Conservation (phyloP, 2,113 vertebrate genomes). For the Emydura subglobosa region DNA sequence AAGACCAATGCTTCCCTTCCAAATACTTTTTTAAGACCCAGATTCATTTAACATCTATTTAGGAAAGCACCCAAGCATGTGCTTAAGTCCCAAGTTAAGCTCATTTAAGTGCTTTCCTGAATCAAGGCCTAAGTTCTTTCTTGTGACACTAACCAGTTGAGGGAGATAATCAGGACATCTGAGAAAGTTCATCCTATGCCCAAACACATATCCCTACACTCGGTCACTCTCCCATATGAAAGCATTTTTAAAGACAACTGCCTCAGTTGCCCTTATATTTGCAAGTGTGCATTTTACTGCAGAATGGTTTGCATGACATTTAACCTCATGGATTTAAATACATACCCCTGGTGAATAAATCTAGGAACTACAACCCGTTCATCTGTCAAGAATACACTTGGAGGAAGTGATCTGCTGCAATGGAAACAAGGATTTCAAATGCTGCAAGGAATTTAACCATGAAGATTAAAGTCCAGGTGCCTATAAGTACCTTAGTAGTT, state of each 20-base stretch:
- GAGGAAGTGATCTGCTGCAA: accelerated
- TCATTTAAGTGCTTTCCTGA: slow-evolving; percentile 11
- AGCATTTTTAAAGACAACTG: neutral
- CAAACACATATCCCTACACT: neutral
- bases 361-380: neutral
- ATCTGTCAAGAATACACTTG: neutral
- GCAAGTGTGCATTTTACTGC: neutral
- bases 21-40: slow-evolving; percentile 51
- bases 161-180: neutral
- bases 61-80: neutral
- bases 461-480: neutral
- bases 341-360: neutral
- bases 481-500: neutral
- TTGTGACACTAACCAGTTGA: neutral
- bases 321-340: neutral
- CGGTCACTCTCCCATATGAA: neutral
- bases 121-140: neutral
- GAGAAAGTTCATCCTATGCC: neutral
- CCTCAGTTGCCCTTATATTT: neutral
- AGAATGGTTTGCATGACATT: neutral
- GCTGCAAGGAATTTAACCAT: neutral
- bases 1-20: neutral
- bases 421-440: neutral
- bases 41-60: slow-evolving; percentile 31
- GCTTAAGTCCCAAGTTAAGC: slow-evolving; percentile 12